These are phyloP conservation scores for Hemitrygon akajei DNA, from an alignment of 2,797 vertebrate genomes.

Conservation along the genomic window DNA sequence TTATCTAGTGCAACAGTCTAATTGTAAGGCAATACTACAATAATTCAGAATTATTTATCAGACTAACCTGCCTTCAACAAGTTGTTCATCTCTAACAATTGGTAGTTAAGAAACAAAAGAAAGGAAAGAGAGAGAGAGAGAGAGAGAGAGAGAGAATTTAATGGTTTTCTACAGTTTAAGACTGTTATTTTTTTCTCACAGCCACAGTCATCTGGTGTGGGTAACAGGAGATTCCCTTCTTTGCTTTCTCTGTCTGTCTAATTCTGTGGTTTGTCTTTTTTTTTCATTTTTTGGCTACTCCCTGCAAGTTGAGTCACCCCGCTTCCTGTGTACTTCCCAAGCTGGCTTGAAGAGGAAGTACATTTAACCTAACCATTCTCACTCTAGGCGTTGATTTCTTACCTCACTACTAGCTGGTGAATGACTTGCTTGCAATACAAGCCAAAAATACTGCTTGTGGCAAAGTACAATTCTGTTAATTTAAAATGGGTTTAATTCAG, in stretches of 20 bases:
- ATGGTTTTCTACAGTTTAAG: neutral
- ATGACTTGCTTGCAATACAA: neutral
- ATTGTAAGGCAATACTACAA: neutral
- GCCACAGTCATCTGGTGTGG: neutral
- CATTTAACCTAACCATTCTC: neutral
- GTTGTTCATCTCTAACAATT: neutral
- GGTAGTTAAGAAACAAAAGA: neutral
- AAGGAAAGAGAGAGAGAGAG: neutral
- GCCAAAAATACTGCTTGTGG: neutral
- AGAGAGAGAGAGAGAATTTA: neutral
- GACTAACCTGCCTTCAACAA: neutral
- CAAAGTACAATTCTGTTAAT: neutral
- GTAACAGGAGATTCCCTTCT: neutral
- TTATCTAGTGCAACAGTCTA: neutral
- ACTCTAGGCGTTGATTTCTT: neutral
- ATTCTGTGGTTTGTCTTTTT: neutral
- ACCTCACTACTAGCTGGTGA: neutral
- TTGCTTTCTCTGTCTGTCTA: neutral
- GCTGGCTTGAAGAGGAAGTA: constrained; percentile 9
- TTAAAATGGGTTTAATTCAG: neutral
- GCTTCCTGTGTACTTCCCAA: constrained; percentile 4
- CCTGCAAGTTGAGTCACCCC: neutral
- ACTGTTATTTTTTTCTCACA: neutral
- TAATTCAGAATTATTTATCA: neutral
- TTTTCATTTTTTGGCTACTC: neutral